Conservation (phyloP, 2,888 invertebrate species). For the Drosophila colorata region DNA sequence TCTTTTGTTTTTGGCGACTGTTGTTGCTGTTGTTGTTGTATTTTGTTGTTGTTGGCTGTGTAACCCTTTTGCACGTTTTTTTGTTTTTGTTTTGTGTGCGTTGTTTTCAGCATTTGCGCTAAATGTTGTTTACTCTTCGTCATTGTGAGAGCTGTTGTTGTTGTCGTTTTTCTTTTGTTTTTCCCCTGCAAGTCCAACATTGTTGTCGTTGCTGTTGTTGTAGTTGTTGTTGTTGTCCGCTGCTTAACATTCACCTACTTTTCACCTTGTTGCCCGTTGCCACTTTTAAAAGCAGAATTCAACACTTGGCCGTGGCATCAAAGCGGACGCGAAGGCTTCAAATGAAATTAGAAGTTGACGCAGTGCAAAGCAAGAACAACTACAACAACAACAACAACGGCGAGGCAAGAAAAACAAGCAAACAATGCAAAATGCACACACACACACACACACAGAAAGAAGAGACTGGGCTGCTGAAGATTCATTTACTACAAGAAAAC, state of each 20-base stretch:
- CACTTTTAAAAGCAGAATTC: slow-evolving; percentile 59
- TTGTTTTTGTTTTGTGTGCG: slow-evolving; percentile 23
- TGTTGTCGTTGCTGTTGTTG: slow-evolving; percentile 45
- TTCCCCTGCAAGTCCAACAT: slow-evolving; percentile 21
- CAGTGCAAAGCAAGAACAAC: slow-evolving; percentile 54
- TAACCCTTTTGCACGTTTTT: slow-evolving; percentile 71
- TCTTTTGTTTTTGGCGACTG: slow-evolving; percentile 62
- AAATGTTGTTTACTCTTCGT: slow-evolving; percentile 78
- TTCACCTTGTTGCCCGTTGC: slow-evolving; percentile 54
- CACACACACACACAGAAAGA: slow-evolving; percentile 22
- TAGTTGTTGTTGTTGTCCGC: slow-evolving; percentile 16
- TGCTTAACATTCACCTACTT: slow-evolving; percentile 50
- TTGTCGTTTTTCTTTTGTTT: slow-evolving; percentile 70
- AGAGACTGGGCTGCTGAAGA: slow-evolving; percentile 40
- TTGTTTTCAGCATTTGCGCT: slow-evolving; percentile 58
- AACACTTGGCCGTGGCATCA: slow-evolving; percentile 76
- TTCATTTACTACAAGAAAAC: slow-evolving; percentile 48
- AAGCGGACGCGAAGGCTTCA: slow-evolving; percentile 67
- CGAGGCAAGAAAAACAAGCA: slow-evolving; percentile 41
- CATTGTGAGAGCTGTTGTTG: slow-evolving; percentile 67
- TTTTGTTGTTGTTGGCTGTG: slow-evolving; percentile 25
- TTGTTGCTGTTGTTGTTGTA: slow-evolving; percentile 19
- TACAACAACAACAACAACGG: slow-evolving; percentile 39
- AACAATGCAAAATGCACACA: slow-evolving; percentile 64
- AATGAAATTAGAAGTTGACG: slow-evolving; percentile 81